These are phyloP conservation scores for Drosophila percnosoma DNA, from an alignment of 2,888 invertebrate genomes.

Conservation along the genomic window DNA sequence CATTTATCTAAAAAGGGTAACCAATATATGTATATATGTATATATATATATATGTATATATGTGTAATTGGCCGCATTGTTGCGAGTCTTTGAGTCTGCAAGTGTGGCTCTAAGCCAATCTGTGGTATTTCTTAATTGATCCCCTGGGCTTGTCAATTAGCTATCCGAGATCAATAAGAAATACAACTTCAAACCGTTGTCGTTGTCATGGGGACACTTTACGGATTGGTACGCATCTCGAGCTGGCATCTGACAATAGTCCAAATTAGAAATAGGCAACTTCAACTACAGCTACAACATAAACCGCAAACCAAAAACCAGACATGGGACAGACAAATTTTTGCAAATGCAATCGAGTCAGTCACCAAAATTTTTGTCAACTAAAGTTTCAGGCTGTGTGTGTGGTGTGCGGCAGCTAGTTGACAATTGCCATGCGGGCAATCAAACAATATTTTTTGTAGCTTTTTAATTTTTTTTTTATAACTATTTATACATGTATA, in stretches of 20 bases:
- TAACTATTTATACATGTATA: constrained; percentile 26
- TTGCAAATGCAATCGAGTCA: constrained; percentile 65
- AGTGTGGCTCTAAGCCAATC: constrained; percentile 24
- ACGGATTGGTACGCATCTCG: constrained; percentile 51
- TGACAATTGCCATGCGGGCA: constrained; percentile 68
- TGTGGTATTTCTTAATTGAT: constrained; percentile 63
- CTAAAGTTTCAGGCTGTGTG: constrained; percentile 12
- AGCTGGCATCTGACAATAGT: constrained; percentile 64
- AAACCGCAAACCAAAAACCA: constrained; percentile 22
- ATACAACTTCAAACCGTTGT: constrained; percentile 32
- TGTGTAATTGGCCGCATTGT: constrained; percentile 49
- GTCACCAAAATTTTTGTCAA: constrained; percentile 15
- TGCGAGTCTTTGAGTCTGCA: constrained; percentile 7
- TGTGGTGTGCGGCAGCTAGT: constrained; percentile 31
- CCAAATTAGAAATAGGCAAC: constrained; percentile 63
- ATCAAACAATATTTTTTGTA: constrained; percentile 56
- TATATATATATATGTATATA: neutral
- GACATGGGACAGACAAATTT: constrained; percentile 50
- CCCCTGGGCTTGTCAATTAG: constrained; percentile 74
- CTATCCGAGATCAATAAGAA: constrained; percentile 16
- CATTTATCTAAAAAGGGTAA: constrained; percentile 48
- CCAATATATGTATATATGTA: constrained; percentile 39
- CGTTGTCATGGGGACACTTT: constrained; percentile 46
- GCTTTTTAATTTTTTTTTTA: constrained; percentile 19
- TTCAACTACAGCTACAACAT: constrained; percentile 7